A percentile compares a stretch with the other conserved stretches of the same genome.
These are phyloP conservation scores for Uria lomvia DNA, from an alignment of 2,113 vertebrate genomes.

Conservation along the genomic window DNA sequence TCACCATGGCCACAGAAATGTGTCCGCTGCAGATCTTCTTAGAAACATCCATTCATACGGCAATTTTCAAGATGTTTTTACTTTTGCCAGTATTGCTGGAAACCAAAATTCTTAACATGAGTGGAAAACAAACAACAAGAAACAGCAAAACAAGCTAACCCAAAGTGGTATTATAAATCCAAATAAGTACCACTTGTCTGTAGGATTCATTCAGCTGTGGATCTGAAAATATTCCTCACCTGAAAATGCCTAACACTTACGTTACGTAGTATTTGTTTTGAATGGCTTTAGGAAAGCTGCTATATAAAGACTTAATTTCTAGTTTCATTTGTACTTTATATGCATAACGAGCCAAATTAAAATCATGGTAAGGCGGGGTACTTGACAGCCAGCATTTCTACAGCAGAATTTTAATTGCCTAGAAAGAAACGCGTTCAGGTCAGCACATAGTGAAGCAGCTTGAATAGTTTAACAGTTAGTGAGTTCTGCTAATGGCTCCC, in stretches of 20 bases:
- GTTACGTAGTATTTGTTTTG: neutral
- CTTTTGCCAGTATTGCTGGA: neutral
- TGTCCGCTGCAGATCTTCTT: neutral
- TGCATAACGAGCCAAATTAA: neutral
- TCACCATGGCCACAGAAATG: neutral
- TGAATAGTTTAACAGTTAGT: neutral
- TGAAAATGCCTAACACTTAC: neutral
- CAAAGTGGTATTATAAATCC: neutral
- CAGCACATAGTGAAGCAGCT: neutral
- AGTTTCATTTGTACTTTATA: neutral
- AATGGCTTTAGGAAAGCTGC: neutral
- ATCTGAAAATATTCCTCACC: neutral
- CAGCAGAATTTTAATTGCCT: conserved; percentile 1
- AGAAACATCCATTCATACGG: neutral
- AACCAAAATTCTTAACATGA: neutral
- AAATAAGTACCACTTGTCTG: neutral
- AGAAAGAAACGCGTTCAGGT: neutral
- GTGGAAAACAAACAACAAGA: neutral
- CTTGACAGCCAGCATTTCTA: neutral
- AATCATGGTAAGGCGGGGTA: neutral
- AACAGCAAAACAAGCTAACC: neutral
- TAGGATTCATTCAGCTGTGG: neutral
- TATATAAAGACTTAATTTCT: neutral
- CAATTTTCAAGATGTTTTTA: neutral
- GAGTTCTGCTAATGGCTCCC: neutral